These are phyloP conservation scores for Thyatira batis DNA, from an alignment of 2,888 invertebrate genomes.

Conservation along the genomic window DNA sequence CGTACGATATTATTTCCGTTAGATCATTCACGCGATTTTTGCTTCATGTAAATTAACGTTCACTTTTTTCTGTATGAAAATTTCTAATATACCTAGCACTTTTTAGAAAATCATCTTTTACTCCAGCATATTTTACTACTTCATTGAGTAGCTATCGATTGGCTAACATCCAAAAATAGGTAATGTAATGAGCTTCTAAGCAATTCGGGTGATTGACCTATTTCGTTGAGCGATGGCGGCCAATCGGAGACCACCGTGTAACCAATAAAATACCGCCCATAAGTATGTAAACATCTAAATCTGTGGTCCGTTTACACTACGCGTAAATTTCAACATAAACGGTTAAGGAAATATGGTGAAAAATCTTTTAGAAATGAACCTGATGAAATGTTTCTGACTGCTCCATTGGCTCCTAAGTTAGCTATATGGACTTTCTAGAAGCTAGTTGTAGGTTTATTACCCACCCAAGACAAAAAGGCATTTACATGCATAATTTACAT, in stretches of 20 bases:
- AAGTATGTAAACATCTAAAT: neutral
- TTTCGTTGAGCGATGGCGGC: slow-evolving; percentile 25
- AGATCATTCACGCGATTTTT: neutral
- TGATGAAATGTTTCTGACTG: too few relatives aligned
- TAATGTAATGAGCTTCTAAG: slow-evolving; percentile 26
- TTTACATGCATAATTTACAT: too few relatives aligned
- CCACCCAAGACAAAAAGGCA: too few relatives aligned
- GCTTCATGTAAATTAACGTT: neutral
- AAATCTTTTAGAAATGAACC: too few relatives aligned
- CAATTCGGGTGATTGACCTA: slow-evolving; percentile 51
- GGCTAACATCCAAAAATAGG: slow-evolving; percentile 18
- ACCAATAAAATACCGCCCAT: neutral
- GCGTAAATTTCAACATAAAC: neutral
- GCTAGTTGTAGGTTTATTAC: too few relatives aligned
- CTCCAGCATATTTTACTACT: neutral
- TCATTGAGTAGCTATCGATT: neutral
- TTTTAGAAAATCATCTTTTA: neutral
- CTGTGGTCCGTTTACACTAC: neutral
- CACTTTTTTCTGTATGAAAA: neutral
- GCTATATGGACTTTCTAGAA: too few relatives aligned
- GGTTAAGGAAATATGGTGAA: neutral
- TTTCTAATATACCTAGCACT: too few relatives aligned
- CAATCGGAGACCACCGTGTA: slow-evolving; percentile 14
- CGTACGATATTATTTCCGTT: neutral
- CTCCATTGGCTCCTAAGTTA: too few relatives aligned